These are phyloP conservation scores for Adineta ricciae DNA, from an alignment of 2,888 invertebrate species.

Conservation along the genomic window DNA sequence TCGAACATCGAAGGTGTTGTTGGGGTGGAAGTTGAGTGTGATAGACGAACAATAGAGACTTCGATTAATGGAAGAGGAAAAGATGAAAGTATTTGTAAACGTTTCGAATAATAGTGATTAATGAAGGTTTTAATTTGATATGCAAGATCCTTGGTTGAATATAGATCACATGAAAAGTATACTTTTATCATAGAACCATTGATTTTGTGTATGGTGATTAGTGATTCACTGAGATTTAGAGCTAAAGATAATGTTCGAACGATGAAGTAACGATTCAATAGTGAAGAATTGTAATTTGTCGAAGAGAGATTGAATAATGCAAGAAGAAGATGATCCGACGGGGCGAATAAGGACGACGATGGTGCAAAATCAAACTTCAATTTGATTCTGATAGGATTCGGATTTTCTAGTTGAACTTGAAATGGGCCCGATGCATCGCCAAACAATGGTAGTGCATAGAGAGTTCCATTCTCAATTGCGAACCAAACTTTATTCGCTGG, in stretches of 20 bases:
- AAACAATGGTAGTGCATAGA: neutral
- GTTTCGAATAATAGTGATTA: neutral
- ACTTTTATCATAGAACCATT: conserved; percentile 21
- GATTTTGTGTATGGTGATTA: neutral
- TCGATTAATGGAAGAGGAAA: conserved; percentile 7
- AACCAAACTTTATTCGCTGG: conserved; percentile 4
- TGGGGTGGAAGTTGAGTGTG: neutral
- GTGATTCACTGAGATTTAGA: neutral
- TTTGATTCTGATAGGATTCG: neutral
- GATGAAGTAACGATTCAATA: neutral
- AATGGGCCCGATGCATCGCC: neutral
- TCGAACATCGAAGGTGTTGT: neutral
- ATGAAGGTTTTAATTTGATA: neutral
- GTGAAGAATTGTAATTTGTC: neutral
- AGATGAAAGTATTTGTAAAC: neutral
- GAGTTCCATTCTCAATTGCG: neutral
- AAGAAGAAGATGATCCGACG: neutral
- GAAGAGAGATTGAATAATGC: conserved; percentile 5
- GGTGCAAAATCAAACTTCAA: neutral
- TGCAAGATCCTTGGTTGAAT: neutral
- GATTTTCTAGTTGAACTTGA: neutral
- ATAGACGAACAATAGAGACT: neutral
- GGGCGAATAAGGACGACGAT: neutral
- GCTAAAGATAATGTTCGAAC: conserved; percentile 8
- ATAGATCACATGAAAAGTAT: conserved; percentile 21